phyloP scores from a whole-genome alignment of 2,888 invertebrate genomes.

The Campopleginae sp. region DNA sequence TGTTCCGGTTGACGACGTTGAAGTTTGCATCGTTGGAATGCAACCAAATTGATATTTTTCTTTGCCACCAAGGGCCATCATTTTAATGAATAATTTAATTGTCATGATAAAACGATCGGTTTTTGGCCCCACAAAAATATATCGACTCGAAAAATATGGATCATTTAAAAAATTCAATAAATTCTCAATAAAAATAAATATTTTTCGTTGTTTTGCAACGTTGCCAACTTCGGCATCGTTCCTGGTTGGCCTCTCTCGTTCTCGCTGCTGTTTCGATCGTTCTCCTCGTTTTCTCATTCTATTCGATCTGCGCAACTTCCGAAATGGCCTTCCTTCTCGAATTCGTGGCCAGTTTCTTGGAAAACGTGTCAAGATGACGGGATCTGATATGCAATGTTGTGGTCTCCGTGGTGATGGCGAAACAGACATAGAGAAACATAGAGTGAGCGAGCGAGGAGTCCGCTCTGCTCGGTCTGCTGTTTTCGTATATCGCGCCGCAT shows the following conservation, averaged over 20 bases:
- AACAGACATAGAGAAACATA: slow-evolving; percentile 32
- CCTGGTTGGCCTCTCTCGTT: slow-evolving; percentile 6
- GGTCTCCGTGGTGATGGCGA: background rate
- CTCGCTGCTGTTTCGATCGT: slow-evolving; percentile 8
- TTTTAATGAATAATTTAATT: no score
- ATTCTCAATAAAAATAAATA: no score
- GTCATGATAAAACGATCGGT: no score
- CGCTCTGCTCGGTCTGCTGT: slow-evolving; percentile 37
- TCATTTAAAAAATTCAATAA: no score
- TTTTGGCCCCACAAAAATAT: no score
- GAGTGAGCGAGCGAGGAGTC: slow-evolving; percentile 71
- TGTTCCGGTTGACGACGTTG: no score
- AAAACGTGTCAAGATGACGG: slow-evolving; percentile 71
- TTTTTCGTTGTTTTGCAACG: no score
- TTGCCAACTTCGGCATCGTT: no score
- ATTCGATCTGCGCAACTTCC: slow-evolving; percentile 21
- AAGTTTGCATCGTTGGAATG: no score
- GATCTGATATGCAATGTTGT: slow-evolving; percentile 62
- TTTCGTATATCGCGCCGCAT: slow-evolving; percentile 21
- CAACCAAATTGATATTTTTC: no score
- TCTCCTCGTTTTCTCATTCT: background rate
- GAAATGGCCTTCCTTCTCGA: slow-evolving; percentile 61
- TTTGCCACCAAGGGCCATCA: no score
- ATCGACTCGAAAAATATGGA: no score
- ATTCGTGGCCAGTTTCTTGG: slow-evolving; percentile 69